Conservation (phyloP, 92 coral and sea anemone genomes). For the Parazoanthus swiftii region DNA sequence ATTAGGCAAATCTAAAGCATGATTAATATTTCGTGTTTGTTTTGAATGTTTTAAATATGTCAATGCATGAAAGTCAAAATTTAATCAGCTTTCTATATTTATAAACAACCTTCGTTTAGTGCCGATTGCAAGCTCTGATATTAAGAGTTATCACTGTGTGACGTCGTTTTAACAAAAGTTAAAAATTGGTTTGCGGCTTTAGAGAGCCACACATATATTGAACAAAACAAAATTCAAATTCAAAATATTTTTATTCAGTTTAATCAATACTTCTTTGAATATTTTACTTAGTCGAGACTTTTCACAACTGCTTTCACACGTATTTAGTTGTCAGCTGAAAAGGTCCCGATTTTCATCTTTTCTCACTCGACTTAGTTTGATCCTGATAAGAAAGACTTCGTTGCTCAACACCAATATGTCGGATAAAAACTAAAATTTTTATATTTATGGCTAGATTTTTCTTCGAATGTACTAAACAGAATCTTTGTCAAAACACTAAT, state of each 20-base stretch:
- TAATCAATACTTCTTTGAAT: too few species aligned
- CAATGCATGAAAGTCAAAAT: neutral
- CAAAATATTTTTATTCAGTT: too few species aligned
- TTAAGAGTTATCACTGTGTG: neutral
- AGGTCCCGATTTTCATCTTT: too few species aligned
- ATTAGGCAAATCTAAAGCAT: conserved; percentile 1
- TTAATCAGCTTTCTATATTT: neutral
- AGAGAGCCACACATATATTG: neutral
- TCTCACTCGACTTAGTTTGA: neutral
- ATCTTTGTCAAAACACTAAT: neutral
- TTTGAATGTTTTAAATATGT: neutral
- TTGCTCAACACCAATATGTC: neutral
- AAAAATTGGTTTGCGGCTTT: neutral
- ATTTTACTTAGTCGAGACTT: too few species aligned
- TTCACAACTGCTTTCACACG: too few species aligned
- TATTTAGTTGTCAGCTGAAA: too few species aligned
- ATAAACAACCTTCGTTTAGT: conserved; percentile 1
- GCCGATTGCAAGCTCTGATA: neutral
- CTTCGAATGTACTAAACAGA: neutral
- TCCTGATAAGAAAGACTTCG: neutral
- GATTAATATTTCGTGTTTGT: neutral
- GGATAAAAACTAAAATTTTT: too few species aligned
- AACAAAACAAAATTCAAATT: neutral
- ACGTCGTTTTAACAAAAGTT: neutral
- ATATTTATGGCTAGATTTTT: neutral